Conservation (phyloP, 2,888 invertebrate species). For the Agonopterix arenella region DNA sequence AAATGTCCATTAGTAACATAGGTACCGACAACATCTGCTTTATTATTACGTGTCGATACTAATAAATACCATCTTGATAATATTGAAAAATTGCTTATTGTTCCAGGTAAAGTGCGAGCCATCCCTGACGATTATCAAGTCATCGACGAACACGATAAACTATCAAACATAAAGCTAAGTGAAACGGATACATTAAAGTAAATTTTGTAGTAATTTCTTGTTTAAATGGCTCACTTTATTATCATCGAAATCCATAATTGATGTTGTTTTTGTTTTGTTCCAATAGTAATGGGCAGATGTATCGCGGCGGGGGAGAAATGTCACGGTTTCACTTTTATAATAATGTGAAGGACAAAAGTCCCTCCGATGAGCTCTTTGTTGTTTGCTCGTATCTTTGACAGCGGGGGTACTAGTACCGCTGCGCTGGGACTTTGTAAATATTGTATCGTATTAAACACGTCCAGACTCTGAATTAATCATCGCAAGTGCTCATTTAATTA, state of each 20-base stretch:
- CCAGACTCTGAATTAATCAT: background rate
- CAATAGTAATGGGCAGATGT: constrained; percentile 46
- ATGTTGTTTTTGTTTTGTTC: constrained; percentile 33
- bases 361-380: constrained; percentile 38
- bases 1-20: constrained; percentile 3
- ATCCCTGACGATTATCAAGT: constrained; percentile 2
- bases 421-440: constrained; percentile 10
- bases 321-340: constrained; percentile 33
- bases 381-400: constrained; percentile 21
- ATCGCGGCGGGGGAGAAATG: constrained; percentile 48
- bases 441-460: constrained; percentile 8
- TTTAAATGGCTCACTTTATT: constrained; percentile 10
- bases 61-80: constrained; percentile 5
- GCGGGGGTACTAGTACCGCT: constrained; percentile 1
- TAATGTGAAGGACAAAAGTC: constrained; percentile 32
- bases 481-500: background rate
- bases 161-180: background rate
- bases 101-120: background rate
- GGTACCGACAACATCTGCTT: constrained; percentile 1
- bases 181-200: constrained; percentile 6
- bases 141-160: background rate
- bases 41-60: background rate
- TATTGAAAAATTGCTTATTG: constrained; percentile 1
- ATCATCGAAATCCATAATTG: constrained; percentile 23
- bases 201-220: constrained; percentile 9